Conservation (phyloP, 2,888 invertebrate genomes). For the Tanytarsus gracilentus region DNA sequence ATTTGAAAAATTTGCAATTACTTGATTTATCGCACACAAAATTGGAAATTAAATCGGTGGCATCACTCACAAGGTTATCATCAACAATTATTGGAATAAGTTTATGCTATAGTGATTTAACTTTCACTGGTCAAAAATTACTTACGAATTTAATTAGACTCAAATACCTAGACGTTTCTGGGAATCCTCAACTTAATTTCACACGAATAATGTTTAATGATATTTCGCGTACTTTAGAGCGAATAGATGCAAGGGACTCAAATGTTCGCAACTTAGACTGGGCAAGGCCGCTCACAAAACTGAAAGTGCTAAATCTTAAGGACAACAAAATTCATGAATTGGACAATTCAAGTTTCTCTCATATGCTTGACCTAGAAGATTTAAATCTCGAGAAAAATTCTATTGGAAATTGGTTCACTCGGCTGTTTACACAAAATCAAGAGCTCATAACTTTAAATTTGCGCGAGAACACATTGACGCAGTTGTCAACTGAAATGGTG, state of each 20-base stretch:
- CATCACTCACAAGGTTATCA: slow-evolving; percentile 38
- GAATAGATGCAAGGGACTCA: slow-evolving; percentile 45
- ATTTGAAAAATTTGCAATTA: slow-evolving; percentile 38
- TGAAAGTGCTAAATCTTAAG: slow-evolving; percentile 46
- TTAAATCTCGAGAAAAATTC: slow-evolving; percentile 49
- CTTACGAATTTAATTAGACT: slow-evolving; percentile 44
- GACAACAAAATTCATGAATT: slow-evolving; percentile 47
- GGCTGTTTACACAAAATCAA: slow-evolving; percentile 41
- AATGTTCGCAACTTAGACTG: slow-evolving; percentile 41
- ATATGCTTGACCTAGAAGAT: slow-evolving; percentile 42
- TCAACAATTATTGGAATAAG: slow-evolving; percentile 39
- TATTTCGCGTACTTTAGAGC: slow-evolving; percentile 37
- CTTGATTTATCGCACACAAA: slow-evolving; percentile 43
- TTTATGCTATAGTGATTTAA: slow-evolving; percentile 46
- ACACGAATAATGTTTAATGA: neutral
- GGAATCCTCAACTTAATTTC: slow-evolving; percentile 44
- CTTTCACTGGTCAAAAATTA: slow-evolving; percentile 35
- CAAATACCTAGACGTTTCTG: slow-evolving; percentile 48
- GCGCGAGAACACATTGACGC: slow-evolving; percentile 48
- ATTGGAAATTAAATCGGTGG: slow-evolving; percentile 37
- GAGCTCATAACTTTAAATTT: slow-evolving; percentile 45
- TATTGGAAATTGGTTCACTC: slow-evolving; percentile 48
- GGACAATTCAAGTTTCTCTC: slow-evolving; percentile 35
- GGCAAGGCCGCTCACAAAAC: slow-evolving; percentile 40
- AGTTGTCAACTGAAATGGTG: slow-evolving; percentile 50